Conservation (phyloP, 2,888 invertebrate genomes). For the Noctua janthe region DNA sequence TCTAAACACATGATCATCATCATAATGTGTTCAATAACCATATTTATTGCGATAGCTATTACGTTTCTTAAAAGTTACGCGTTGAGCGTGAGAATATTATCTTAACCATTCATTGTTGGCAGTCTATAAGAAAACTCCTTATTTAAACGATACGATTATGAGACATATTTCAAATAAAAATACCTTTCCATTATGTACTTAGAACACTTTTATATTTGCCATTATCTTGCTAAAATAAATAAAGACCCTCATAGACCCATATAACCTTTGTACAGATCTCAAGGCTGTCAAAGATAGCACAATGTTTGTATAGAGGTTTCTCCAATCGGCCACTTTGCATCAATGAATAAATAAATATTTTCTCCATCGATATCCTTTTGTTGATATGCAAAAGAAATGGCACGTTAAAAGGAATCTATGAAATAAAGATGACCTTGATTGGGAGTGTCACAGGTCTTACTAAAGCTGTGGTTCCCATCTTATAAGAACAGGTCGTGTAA, state of each 20-base stretch:
- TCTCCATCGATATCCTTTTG: conserved; percentile 63
- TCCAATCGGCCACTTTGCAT: conserved; percentile 64
- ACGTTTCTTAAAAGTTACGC: conserved; percentile 27
- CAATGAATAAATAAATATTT: conserved; percentile 71
- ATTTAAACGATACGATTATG: neutral
- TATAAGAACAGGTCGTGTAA: neutral
- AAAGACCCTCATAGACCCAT: conserved; percentile 31
- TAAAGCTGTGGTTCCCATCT: neutral
- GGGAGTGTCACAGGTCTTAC: neutral
- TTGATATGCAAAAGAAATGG: conserved; percentile 58
- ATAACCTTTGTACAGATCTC: conserved; percentile 46
- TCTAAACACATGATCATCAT: neutral
- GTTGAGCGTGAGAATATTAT: conserved; percentile 33
- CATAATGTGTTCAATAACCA: neutral
- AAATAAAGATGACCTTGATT: conserved; percentile 43
- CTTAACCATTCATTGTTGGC: neutral
- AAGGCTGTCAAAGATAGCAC: conserved; percentile 48
- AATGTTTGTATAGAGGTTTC: conserved; percentile 58
- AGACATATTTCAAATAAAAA: conserved; percentile 20
- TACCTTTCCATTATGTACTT: conserved; percentile 26
- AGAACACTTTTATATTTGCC: conserved; percentile 37
- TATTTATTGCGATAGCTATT: conserved; percentile 1
- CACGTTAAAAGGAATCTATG: conserved; percentile 31
- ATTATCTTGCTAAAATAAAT: conserved; percentile 38
- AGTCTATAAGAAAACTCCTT: neutral